A percentile compares a stretch with the other conserved stretches of the same genome.
Evolutionary conservation across 2,113 vertebrate species (phyloP).

Genomic region (Lamprotornis superbus): DNA sequence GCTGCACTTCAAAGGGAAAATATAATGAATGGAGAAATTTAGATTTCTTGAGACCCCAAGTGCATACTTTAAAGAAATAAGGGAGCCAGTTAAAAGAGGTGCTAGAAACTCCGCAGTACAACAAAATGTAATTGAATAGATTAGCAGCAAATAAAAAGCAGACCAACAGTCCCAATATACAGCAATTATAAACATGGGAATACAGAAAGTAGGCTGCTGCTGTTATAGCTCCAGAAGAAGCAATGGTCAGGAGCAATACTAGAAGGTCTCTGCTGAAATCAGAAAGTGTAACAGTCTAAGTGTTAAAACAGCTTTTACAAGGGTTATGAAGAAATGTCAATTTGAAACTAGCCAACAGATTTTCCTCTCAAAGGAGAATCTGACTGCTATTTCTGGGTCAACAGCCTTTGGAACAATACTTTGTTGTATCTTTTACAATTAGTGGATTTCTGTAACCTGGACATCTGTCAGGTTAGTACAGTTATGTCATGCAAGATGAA

Average conservation of each 20-base stretch:
- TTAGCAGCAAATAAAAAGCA: slow-evolving; percentile 44
- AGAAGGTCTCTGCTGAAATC: neutral
- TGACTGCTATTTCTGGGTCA: slow-evolving; percentile 16
- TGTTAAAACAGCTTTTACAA: slow-evolving; percentile 15
- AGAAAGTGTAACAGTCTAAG: neutral
- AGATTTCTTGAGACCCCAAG: slow-evolving; percentile 34
- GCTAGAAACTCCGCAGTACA: slow-evolving; percentile 24
- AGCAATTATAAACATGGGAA: slow-evolving; percentile 10
- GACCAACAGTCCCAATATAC: neutral
- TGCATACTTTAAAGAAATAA: slow-evolving; percentile 39
- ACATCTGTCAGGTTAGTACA: neutral
- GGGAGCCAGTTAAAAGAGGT: slow-evolving; percentile 46
- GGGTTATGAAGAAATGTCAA: neutral
- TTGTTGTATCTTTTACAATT: neutral
- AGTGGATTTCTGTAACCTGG: neutral
- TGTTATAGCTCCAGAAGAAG: neutral
- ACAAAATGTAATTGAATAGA: slow-evolving; percentile 42
- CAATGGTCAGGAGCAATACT: neutral
- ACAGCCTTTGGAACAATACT: neutral
- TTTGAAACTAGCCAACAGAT: neutral
- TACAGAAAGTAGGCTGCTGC: slow-evolving; percentile 32
- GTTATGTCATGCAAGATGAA: neutral
- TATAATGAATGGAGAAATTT: slow-evolving; percentile 38
- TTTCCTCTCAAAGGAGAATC: neutral
- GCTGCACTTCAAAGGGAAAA: slow-evolving; percentile 55